These are phyloP conservation scores for Camarhynchus parvulus DNA, from an alignment of 2,113 vertebrate species.

Conservation along the genomic window DNA sequence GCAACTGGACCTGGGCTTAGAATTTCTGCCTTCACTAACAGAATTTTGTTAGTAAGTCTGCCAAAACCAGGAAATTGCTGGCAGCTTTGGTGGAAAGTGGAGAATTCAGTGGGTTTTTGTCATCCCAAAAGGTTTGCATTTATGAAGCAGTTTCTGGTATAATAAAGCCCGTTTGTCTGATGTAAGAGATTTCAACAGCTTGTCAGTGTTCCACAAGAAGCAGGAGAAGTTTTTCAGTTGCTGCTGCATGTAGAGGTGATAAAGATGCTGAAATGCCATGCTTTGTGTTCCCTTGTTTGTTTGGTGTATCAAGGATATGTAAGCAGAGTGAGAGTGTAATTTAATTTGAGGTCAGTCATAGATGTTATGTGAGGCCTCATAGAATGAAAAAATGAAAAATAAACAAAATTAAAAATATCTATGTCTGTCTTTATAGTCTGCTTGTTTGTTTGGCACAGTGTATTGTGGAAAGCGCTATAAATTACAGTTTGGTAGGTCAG, in stretches of 20 bases:
- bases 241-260: neutral
- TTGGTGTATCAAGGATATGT: neutral
- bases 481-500: neutral
- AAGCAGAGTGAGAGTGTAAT: neutral
- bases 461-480: neutral
- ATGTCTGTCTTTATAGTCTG: neutral
- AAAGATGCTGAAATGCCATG: neutral
- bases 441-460: neutral
- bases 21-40: slow-evolving; percentile 63
- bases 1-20: slow-evolving; percentile 49
- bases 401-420: slow-evolving; percentile 36
- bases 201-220: slow-evolving; percentile 2
- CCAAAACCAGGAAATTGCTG: slow-evolving; percentile 67
- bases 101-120: slow-evolving; percentile 64
- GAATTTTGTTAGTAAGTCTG: slow-evolving; percentile 57
- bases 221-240: neutral
- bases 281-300: neutral
- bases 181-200: slow-evolving; percentile 63
- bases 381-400: slow-evolving; percentile 24
- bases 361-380: neutral
- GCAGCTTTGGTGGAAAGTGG: slow-evolving; percentile 61
- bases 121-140: slow-evolving; percentile 57
- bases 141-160: slow-evolving; percentile 44
- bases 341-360: slow-evolving; percentile 38
- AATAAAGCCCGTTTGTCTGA: slow-evolving; percentile 69